A percentile compares a stretch with the other conserved stretches of the same genome.
phyloP scores from a whole-genome alignment of 2,113 vertebrate genomes.

The Nematolebias whitei region DNA sequence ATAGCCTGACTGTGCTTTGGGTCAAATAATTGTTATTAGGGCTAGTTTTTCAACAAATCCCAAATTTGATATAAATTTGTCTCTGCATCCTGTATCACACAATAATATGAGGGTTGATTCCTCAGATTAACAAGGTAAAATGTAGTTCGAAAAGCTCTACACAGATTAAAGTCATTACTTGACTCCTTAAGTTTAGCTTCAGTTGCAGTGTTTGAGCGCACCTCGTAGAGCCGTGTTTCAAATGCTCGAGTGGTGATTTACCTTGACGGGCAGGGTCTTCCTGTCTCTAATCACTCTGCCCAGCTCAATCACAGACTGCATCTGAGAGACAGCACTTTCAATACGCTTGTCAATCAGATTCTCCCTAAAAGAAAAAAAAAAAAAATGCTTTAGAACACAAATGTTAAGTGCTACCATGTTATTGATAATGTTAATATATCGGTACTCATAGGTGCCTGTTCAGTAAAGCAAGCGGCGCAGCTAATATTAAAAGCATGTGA shows the following conservation, averaged over 20 bases:
- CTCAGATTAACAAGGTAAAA: conserved; percentile 5
- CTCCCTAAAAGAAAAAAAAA: conserved; percentile 77
- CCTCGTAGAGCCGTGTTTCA: background rate
- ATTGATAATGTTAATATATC: background rate
- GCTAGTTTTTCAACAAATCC: background rate
- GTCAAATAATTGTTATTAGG: background rate
- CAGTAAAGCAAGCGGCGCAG: no score
- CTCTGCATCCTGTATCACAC: background rate
- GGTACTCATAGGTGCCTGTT: no score
- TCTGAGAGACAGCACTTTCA: conserved; percentile 90
- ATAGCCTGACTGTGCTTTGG: no score
- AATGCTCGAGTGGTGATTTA: conserved; percentile 56
- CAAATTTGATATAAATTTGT: no score
- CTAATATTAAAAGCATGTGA: no score
- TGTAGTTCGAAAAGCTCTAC: background rate
- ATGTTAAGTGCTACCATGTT: background rate
- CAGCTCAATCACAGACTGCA: conserved; percentile 98
- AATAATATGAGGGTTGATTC: no score
- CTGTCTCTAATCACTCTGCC: conserved; percentile 96
- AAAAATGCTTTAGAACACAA: background rate
- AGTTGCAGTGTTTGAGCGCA: background rate
- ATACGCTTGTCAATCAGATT: conserved; percentile 92
- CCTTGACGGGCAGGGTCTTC: conserved; percentile 95
- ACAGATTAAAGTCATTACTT: background rate
- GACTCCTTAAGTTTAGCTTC: background rate